Evolutionary conservation across 1,140 invertebrate species (phyloP).

Genomic region (Popillia japonica): DNA sequence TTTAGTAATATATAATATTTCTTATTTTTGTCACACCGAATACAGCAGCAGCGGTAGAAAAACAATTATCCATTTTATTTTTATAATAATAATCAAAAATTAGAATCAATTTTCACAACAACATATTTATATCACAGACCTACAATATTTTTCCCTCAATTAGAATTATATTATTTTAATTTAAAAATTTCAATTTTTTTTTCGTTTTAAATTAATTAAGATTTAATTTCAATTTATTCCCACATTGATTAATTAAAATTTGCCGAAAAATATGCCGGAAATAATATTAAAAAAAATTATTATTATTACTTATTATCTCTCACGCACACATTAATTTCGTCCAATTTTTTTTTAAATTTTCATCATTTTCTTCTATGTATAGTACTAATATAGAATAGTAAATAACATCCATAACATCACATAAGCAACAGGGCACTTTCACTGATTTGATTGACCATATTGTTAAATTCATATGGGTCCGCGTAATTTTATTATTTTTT

Average conservation of each 20-base stretch:
- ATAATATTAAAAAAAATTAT: not conserved
- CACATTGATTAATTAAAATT: not conserved
- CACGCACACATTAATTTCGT: not conserved
- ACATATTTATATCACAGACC: conserved; percentile 61
- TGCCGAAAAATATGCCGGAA: not conserved
- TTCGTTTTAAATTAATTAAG: not conserved
- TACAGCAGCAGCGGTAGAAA: conserved; percentile 35
- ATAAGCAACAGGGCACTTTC: conserved; percentile 42
- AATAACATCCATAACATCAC: conserved; percentile 18
- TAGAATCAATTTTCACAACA: conserved; percentile 47
- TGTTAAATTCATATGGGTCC: not conserved
- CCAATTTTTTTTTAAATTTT: not conserved
- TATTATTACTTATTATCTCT: conserved; percentile 2
- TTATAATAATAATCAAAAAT: conserved; percentile 42
- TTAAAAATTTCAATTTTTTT: conserved; percentile 26
- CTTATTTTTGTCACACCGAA: not conserved
- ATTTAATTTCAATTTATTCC: too few relatives aligned
- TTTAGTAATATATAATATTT: not conserved
- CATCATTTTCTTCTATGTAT: not conserved
- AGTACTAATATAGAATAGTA: not conserved
- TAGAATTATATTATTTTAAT: conserved; percentile 19
- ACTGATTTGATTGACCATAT: conserved; percentile 30
- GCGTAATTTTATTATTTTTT: not conserved
- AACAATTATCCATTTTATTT: conserved; percentile 42
- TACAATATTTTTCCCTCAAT: conserved; percentile 56